Percentiles rank a stretch among this genome's conserved stretches.
Evolutionary conservation across 2,113 vertebrate genomes (phyloP).

Genomic region (Pseudois nayaur): DNA sequence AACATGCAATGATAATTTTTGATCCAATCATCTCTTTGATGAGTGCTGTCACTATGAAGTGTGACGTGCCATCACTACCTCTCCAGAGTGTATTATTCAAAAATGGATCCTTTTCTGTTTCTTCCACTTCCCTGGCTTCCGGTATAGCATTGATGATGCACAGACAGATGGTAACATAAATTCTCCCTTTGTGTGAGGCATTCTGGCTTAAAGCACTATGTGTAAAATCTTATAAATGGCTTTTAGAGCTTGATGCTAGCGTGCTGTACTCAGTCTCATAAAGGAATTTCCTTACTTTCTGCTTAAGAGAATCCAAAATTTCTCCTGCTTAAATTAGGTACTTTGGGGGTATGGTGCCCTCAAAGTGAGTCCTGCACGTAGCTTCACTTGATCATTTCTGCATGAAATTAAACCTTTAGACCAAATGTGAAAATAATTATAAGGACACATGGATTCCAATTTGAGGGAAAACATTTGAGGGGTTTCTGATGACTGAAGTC

Average conservation of each 20-base stretch:
- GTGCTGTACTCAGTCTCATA: neutral
- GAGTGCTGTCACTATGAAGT: neutral
- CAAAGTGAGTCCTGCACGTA: neutral
- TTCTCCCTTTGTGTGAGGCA: neutral
- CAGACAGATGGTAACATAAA: neutral
- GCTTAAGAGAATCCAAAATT: neutral
- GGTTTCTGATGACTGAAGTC: neutral
- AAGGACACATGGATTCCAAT: neutral
- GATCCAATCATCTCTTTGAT: neutral
- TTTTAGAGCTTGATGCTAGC: neutral
- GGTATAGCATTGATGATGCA: rapidly evolving
- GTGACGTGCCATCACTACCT: neutral
- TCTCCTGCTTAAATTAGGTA: neutral
- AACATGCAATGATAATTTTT: neutral
- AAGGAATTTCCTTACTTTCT: neutral
- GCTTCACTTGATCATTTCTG: neutral
- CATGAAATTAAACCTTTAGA: neutral
- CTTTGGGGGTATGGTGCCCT: neutral
- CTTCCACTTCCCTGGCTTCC: neutral
- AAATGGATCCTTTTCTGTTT: neutral
- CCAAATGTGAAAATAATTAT: neutral
- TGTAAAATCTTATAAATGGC: neutral
- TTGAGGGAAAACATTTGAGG: neutral
- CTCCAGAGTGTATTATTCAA: neutral
- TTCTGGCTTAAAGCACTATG: neutral